Evolutionary conservation across 53 echinoderm and acorn worm species (phyloP), one percentile per base, ranked within the genome.

Genomic region (Temnopleurus reevesii): DNA sequence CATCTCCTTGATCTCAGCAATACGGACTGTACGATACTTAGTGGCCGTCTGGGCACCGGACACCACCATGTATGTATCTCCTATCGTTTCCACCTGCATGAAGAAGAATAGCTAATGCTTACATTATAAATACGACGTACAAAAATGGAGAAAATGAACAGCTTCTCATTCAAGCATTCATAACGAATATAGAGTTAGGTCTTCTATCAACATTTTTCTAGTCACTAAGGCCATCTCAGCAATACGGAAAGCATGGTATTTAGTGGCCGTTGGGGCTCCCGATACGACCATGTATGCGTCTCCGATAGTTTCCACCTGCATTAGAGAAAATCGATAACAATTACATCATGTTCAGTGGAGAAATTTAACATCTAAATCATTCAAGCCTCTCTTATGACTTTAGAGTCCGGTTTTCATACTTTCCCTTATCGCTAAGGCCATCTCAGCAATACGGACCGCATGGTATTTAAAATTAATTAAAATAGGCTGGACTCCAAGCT

Each of bases 201-300:
- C n/a, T n/a, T 89, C 89, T 0, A 34, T 29, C 21, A 96, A 92
- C 13, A 76, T 60, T 2, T 85, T 49, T 43, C 89, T 36, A 94
- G 94, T 96, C 2, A 90, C 86, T 7, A 95, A 12, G 4, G 89
- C 90, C 96, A 96, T 96, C 56, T 96, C 95, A 0, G 90, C 84
- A 17, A 96, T 90, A 3, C 91, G 88, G 13, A 93, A 92, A n/a
- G 96, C 96, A 47, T 96, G 96, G 81, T 79, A 90, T 53, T 96
- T 92, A 24, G 96, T 91, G 21, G 33, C 46, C 12, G 24, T 91
- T 13, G 96, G 96, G 19, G 96, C 96, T 8, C 96, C 96, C 6
- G 94, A 59, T 28, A 96, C 94, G 4, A 96, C 93, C 96, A 96
- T 96, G 81, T 96, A 96, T 3, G 96, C 96, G 57, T 96, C 96